Percentiles rank a stretch among this genome's conserved stretches.
Conservation (phyloP, 2,797 vertebrate genomes). For the Pipistrellus pipistrellus region DNA sequence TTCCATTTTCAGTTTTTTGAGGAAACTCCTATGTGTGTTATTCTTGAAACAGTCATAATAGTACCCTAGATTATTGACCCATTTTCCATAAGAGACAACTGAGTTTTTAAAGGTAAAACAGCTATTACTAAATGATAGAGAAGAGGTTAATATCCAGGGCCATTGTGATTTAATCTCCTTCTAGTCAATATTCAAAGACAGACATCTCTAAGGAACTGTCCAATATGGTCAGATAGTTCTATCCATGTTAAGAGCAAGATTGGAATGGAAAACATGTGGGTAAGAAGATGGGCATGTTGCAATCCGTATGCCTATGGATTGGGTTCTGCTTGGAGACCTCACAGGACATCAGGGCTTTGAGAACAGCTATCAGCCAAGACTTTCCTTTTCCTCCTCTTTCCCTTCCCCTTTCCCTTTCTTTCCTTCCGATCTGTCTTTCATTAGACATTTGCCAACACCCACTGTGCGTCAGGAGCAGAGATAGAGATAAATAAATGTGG, state of each 20-base stretch:
- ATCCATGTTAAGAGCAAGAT: neutral
- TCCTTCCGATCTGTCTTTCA: neutral
- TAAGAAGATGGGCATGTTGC: neutral
- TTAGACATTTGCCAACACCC: neutral
- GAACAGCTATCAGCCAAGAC: neutral
- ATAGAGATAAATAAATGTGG: neutral
- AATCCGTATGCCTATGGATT: neutral
- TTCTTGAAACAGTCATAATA: neutral
- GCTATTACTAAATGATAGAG: neutral
- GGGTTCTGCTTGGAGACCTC: neutral
- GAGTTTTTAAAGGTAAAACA: neutral
- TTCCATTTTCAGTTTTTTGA: no score
- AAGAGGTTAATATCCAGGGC: neutral
- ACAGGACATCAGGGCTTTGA: neutral
- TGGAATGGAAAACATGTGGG: neutral
- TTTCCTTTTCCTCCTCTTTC: neutral
- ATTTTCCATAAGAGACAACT: neutral
- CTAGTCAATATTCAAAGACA: neutral
- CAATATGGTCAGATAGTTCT: neutral
- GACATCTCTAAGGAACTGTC: neutral
- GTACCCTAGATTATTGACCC: neutral
- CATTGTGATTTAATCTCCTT: neutral
- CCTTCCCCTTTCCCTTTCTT: neutral
- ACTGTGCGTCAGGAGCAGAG: neutral
- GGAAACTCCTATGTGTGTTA: rapidly evolving